Base-by-base conservation (phyloP, 2,888 invertebrate genomes). In the Nineta flava region DNA sequence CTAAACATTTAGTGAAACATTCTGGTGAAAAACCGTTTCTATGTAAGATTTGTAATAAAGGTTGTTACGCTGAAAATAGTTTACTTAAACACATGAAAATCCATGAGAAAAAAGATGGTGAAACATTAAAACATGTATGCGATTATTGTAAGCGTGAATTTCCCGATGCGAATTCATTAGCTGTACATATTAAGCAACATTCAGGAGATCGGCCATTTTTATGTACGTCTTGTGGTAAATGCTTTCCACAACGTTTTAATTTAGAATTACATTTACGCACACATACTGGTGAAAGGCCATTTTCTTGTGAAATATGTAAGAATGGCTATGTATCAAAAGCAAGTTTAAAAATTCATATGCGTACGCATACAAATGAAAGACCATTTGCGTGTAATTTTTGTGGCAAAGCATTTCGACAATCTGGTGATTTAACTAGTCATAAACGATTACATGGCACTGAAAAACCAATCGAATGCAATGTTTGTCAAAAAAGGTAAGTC, bases 21-120 rank as follows among this genome's bases (percentile, higher is more conserved):
- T 66, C 65, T 16, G 69, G 67, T 1, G 69, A 70, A 54, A 69
- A 70, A 52, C 69, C 69, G 2, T 68, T 68, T 55, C 62, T 70
- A n/a, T 70, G 70, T 55, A 67, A 68, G 53, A 61, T 64, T 45
- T 65, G 65, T 53, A 68, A 67, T 54, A 68, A 68, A 52, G 68
- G 63, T 5, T 64, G 64, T 50, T 67, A 65, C 49, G 68, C 68
- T 3, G 68, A 68, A 56, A 68, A 68, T 53, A 68, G 68, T 55
- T 54, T 68, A 34, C 55, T 68, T 48, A 68, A 68, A 56, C 68
- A 68, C 51, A 68, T 68, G 68, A 67, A 67, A 54, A 68, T 68
- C 17, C 68, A 68, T 38, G 67, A 67, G 54, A 66, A 67, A 53
- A 67, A 65, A 55, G 67, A 67, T 56, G 68, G 67, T 1, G 68